Conservation (phyloP, 2,113 vertebrate species). For the Tupaia tana region DNA sequence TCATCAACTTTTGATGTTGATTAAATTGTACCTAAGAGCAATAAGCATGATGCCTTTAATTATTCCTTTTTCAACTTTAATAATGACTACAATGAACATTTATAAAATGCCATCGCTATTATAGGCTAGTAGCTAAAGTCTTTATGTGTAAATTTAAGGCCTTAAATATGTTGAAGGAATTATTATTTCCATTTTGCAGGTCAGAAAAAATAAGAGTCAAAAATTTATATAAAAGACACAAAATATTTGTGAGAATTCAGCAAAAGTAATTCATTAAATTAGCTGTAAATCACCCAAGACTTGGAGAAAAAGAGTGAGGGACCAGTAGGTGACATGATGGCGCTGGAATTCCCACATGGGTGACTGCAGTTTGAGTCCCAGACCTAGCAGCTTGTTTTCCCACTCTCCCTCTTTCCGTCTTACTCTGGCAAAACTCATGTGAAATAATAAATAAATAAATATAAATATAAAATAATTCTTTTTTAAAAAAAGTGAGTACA, state of each 20-base stretch:
- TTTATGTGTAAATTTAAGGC: background rate
- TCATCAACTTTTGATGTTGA: background rate
- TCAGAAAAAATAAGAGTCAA: background rate
- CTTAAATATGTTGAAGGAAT: background rate
- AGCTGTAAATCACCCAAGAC: background rate
- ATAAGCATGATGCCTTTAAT: background rate
- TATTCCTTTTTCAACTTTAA: background rate
- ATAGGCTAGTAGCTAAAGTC: background rate
- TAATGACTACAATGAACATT: background rate
- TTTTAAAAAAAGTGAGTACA: too few relatives aligned
- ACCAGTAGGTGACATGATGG: too few relatives aligned
- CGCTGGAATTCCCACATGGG: too few relatives aligned
- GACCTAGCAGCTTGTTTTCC: too few relatives aligned
- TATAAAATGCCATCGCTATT: background rate
- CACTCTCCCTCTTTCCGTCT: too few relatives aligned
- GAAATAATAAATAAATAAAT: too few relatives aligned
- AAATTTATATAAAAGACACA: background rate
- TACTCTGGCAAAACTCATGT: too few relatives aligned
- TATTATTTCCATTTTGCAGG: background rate
- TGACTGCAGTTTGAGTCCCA: too few relatives aligned
- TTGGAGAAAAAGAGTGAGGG: background rate
- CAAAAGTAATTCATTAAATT: background rate
- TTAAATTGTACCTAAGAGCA: background rate
- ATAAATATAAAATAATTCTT: too few relatives aligned
- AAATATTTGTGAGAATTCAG: background rate